A percentile compares a stretch with the other conserved stretches of the same genome.
Conservation (phyloP, 2,113 vertebrate genomes). For the Misgurnus anguillicaudatus region DNA sequence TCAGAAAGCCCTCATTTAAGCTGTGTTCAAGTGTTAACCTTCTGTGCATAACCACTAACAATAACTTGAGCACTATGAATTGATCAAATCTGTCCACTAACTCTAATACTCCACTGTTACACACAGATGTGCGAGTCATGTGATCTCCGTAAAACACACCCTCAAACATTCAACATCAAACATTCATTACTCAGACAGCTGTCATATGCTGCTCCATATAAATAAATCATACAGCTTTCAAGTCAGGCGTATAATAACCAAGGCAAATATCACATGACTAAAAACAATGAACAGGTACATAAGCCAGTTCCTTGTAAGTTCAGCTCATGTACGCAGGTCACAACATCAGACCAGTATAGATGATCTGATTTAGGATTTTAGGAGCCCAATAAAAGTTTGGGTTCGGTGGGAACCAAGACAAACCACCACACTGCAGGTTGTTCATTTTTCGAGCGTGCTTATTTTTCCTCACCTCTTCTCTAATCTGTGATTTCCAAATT, state of each 20-base stretch:
- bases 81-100: neutral
- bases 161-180: conserved; percentile 7
- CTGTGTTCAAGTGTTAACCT: too few relatives aligned
- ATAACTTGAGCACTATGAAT: neutral
- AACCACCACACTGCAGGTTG: neutral
- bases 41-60: neutral
- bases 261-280: conserved; percentile 22
- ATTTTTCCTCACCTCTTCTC: conserved; percentile 52
- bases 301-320: neutral
- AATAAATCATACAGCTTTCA: conserved; percentile 15
- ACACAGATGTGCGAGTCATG: too few relatives aligned
- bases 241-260: neutral
- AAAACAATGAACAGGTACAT: neutral
- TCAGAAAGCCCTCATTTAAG: too few relatives aligned
- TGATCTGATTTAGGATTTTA: too few relatives aligned
- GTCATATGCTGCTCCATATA: conserved; percentile 10
- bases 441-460: neutral
- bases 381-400: too few relatives aligned
- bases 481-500: conserved; percentile 71
- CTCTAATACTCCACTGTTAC: neutral
- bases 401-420: neutral
- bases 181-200: conserved; percentile 27
- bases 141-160: neutral
- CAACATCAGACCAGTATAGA: too few relatives aligned
- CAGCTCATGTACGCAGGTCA: too few relatives aligned